Evolutionary conservation across 2,888 invertebrate species (phyloP).

Genomic region (Anorthoa munda): DNA sequence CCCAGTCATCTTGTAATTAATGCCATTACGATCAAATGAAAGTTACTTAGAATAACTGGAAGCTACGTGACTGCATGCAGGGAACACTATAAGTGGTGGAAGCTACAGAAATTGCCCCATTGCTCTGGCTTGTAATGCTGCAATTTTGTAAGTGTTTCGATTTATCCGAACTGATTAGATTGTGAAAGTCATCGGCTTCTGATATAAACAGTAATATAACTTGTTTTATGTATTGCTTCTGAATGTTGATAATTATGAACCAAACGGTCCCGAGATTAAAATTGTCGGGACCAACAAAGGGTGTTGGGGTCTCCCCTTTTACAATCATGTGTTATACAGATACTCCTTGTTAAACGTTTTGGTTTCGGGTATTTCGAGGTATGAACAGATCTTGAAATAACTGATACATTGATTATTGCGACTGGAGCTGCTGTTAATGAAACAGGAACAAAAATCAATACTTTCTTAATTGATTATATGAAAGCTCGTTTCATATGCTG

Average conservation of each 20-base stretch:
- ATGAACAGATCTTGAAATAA: background rate
- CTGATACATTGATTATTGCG: slow-evolving; percentile 9
- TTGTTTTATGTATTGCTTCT: slow-evolving; percentile 21
- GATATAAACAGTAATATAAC: slow-evolving; percentile 14
- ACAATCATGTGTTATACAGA: slow-evolving; percentile 6
- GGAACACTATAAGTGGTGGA: slow-evolving; percentile 29
- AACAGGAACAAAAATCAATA: background rate
- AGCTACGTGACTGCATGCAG: slow-evolving; percentile 38
- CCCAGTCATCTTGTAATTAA: slow-evolving; percentile 22
- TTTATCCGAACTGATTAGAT: slow-evolving; percentile 46
- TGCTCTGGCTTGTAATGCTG: slow-evolving; percentile 28
- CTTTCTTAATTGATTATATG: background rate
- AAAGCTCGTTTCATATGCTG: background rate
- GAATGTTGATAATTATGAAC: slow-evolving; percentile 10
- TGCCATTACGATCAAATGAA: slow-evolving; percentile 17
- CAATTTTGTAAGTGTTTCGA: slow-evolving; percentile 45
- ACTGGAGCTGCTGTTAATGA: background rate
- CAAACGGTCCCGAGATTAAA: slow-evolving; percentile 5
- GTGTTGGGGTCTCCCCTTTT: slow-evolving; percentile 7
- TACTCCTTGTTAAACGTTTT: background rate
- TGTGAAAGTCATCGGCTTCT: slow-evolving; percentile 27
- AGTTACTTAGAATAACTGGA: slow-evolving; percentile 42
- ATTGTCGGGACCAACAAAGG: background rate
- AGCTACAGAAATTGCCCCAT: slow-evolving; percentile 40
- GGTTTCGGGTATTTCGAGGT: background rate